Evolutionary conservation across 2,888 invertebrate species (phyloP), one percentile per base, ranked within the genome.

Genomic region (Caenorhabditis panamensis): DNA sequence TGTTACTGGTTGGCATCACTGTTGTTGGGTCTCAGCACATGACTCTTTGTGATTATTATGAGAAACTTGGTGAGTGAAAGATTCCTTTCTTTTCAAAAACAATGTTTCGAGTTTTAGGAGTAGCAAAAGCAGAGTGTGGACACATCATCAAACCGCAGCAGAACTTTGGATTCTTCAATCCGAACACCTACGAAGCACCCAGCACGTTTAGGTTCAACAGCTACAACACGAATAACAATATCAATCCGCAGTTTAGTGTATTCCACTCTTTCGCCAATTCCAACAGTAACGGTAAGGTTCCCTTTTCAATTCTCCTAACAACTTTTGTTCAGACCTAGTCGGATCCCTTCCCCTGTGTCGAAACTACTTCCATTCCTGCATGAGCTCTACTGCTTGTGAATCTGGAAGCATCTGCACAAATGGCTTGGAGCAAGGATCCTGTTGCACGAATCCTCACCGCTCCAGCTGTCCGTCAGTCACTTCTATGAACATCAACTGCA

Each of bases 331-430:
- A 82, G 82, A 54, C n/a, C 54, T 83, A 18, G 68, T 58, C 24
- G 63, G 51, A 18, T 61, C 66, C 13, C 68, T 80, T 18, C 83
- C 84, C 13, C 73, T 85, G 16, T 85, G 85, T 37, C 79, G 79
- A 2, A 80, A 83, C 67, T 85, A 84, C 69, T 85, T 84, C 72
- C 85, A 85, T 62, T 85, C 85, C 2, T 85, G 85, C 47, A 85
- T 85, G 85, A 62, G 58, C 13, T 83, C 83, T 0, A 51, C 75
- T 0, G 73, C 76, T 2, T 85, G 85, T 51, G 85, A 85, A 56
- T 84, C 84, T 53, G 85, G 85, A 41, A 81, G 75, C 18, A 78
- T 85, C 18, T 85, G 85, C 56, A 83, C 82, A 11, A 84, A 79
- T 59, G 85, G 85, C 16, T 22, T 69, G 8, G 77, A 79, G n/a